Base-by-base conservation (phyloP, 2,888 invertebrate species). In the Cheilosia soror region DNA sequence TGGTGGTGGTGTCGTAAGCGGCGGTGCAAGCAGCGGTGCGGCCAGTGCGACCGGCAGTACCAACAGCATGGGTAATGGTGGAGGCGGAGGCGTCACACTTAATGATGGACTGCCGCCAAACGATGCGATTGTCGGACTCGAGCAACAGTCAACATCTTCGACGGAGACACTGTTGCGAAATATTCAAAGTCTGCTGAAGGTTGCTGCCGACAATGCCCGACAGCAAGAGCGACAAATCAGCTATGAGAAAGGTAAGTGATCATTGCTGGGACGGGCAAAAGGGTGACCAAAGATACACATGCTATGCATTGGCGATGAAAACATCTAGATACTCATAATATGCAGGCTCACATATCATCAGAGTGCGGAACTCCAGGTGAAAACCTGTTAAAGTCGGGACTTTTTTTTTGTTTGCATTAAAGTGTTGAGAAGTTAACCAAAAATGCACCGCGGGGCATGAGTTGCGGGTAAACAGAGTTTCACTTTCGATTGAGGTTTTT, bases 201-300 rank as follows among this genome's bases (percentile, higher is more conserved):
- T 98, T 85, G 98, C 98, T n/a, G 98, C 98, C 2, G 98, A 98
- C 93, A 98, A 98, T 93, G 98, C 98, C 72, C 95, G 98, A 89
- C 98, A 98, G 91, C 98, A 98, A 93, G 98, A 99, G 93, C 94
- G 98, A 88, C 98, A 98, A 93, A 96, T 98, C 93, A 97, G 96
- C 94, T 97, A 97, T 93, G 98, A 98, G 93, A 98, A 98, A 96
- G 98, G 98, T 98, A 94, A 93, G 93, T 92, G 60, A 6, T 51
- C 6, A 3, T 78, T 58, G 6, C 27, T 44, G 1, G 1, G 47
- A 20, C 13, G 11, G 42, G 6, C 37, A 4, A n/a, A n/a, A 15
- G 29, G 9, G 44, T 57, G 77, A 51, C 25, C 20, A 20, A 42
- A 37, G 47, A 40, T 40, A 31, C 57, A 60, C 47, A 47, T 15